phyloP scores from a whole-genome alignment of 2,113 vertebrate species.

The Engraulis encrasicolus region DNA sequence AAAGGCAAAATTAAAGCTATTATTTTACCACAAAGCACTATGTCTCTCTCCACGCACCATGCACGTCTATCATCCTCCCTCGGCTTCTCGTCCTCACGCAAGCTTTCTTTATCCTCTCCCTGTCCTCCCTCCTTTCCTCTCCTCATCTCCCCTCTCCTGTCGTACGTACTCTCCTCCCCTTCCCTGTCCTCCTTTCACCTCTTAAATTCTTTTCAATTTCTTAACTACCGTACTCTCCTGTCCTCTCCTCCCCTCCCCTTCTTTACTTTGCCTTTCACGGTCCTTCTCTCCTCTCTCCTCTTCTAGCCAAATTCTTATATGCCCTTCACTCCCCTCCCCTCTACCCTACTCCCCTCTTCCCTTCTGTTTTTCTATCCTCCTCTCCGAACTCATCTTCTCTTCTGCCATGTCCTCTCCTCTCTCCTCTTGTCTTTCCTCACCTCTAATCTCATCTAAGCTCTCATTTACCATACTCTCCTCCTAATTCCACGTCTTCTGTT shows the following conservation, averaged over 20 bases:
- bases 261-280: too few relatives aligned
- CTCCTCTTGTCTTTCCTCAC: constrained; percentile 6
- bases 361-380: neutral
- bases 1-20: constrained; percentile 59
- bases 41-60: constrained; percentile 14
- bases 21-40: constrained; percentile 52
- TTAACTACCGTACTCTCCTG: neutral
- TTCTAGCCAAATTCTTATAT: neutral
- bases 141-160: constrained; percentile 42
- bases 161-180: constrained; percentile 3
- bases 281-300: too few relatives aligned
- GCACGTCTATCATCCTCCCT: neutral
- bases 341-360: neutral
- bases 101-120: constrained; percentile 46
- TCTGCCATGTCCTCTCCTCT: neutral
- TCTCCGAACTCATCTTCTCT: neutral
- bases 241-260: constrained; percentile 19
- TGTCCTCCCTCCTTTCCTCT: constrained; percentile 51
- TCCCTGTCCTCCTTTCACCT: neutral
- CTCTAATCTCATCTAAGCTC: neutral
- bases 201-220: too few relatives aligned
- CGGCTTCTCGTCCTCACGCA: constrained; percentile 43
- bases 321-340: too few relatives aligned
- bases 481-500: too few relatives aligned
- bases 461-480: neutral